Base-by-base conservation (phyloP, 2,113 vertebrate species). In the Cheirogaleus medius region DNA sequence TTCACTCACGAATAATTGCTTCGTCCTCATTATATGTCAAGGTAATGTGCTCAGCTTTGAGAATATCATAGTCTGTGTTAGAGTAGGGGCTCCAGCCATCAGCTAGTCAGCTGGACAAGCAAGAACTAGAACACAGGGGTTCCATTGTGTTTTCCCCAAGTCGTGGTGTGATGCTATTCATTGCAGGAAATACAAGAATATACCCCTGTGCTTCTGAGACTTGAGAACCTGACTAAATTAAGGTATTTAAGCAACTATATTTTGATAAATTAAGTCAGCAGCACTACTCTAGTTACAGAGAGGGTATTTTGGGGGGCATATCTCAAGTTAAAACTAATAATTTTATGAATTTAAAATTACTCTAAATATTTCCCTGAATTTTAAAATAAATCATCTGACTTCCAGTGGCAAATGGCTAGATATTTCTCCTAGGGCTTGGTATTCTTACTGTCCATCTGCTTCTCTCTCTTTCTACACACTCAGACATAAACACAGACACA, bases 401-500 rank as follows among this genome's bases (percentile, higher is more conserved):
- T 96, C 32, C 34, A 94, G 49, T 85, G 91, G 91, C 39, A 85
- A 92, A 93, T 91, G 69, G 73, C 27, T 23, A 58, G 86, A 23
- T 88, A 69, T 37, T 74, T 96, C 92, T 94, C 89, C 39, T 58
- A 86, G 78, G 87, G 32, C 87, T 76, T 95, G 44, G 18, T 77
- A 88, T 82, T 95, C 58, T 71, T 76, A 58, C 17, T 44, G 37
- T 66, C n/a, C 95, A 85, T 95, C 86, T 96, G 92, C 92, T 77
- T 88, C 60, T 96, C 74, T 82, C 18, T 60, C 77, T 90, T 52
- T 90, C 66, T 94, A 58, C 4, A 52, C 58, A 88, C 73, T 44
- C 47, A 93, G 90, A 94, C 83, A 89, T 82, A 95, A 95, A 91
- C 86, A 95, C 71, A 95, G 95, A 94, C 94, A 73, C 9, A 77